These are phyloP conservation scores for Drosophila percnosoma DNA, from an alignment of 2,888 invertebrate species.

Conservation along the genomic window DNA sequence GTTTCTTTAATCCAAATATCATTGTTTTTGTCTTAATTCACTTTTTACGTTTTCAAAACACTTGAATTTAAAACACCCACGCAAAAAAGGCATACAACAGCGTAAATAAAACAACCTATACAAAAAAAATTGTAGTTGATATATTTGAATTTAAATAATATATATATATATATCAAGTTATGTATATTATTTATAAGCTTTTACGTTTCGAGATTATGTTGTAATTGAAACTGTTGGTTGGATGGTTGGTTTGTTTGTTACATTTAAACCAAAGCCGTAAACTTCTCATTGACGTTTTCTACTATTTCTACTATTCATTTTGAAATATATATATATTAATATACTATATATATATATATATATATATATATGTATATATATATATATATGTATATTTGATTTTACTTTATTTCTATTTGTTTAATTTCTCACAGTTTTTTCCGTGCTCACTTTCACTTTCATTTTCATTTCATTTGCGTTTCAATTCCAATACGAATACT, in stretches of 20 bases:
- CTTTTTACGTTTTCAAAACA: slow-evolving; percentile 51
- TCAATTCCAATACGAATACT: slow-evolving; percentile 50
- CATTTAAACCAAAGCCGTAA: slow-evolving; percentile 60
- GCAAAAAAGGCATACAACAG: slow-evolving; percentile 47
- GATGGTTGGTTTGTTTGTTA: slow-evolving; percentile 74
- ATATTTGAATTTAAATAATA: slow-evolving; percentile 55
- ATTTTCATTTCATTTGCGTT: slow-evolving; percentile 34
- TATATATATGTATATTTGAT: neutral
- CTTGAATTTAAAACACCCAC: slow-evolving; percentile 35
- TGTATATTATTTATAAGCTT: slow-evolving; percentile 54
- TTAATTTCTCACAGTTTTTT: slow-evolving; percentile 17
- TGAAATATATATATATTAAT: neutral
- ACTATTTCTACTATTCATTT: slow-evolving; percentile 4
- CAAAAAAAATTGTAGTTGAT: slow-evolving; percentile 57
- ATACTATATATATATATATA: neutral
- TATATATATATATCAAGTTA: slow-evolving; percentile 49
- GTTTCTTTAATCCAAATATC: slow-evolving; percentile 36
- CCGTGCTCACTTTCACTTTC: slow-evolving; percentile 14
- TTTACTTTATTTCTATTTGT: slow-evolving; percentile 19
- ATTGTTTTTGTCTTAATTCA: slow-evolving; percentile 28
- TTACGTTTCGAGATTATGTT: slow-evolving; percentile 58
- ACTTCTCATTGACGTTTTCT: slow-evolving; percentile 51
- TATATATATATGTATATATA: neutral
- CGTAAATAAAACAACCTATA: slow-evolving; percentile 41
- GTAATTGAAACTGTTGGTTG: slow-evolving; percentile 68